Base-by-base conservation (phyloP, 2,888 invertebrate genomes). In the Amphimallon solstitiale region DNA sequence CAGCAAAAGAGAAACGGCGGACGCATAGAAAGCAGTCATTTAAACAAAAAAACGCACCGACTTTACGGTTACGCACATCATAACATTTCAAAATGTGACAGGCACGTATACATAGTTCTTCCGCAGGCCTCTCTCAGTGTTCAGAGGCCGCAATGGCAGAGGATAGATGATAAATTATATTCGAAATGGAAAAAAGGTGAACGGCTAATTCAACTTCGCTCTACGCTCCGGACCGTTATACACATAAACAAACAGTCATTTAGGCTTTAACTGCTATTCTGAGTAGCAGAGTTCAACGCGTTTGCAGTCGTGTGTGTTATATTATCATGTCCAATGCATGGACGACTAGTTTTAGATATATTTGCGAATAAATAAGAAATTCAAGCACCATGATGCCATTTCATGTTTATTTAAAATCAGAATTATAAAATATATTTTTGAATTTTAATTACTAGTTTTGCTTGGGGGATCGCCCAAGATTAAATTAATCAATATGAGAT, bases 51-150 rank as follows among this genome's bases (percentile, higher is more conserved):
- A 51, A 51, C 9, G 35, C 51, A 12, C 23, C 4, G 35, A 35
- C 34, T 51, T 51, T 51, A 51, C 51, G 35, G 51, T 51, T 51
- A 51, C 51, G 51, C 35, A 34, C 37, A 51, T 51, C 51, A 51
- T 51, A 51, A 51, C 51, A 34, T 51, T 51, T 51, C 34, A 34
- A 51, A 35, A 35, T 35, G 35, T 51, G 51, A 51, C 51, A 51
- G 35, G 51, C 51, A 23, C 45, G 48, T 12, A 49, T 12, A 9
- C 2, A 21, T 10, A 3, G 34, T 34, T 51, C 51, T 51, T 51
- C 51, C 51, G 49, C 35, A 34, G 34, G 19, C 45, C 19, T 19
- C 45, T 19, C 45, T 17, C 17, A 17, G 45, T 15, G 45, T n/a
- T 10, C 19, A 17, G 45, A 15, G 49, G 29, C n/a, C 10, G 15